Percentiles rank a stretch among this genome's conserved stretches.
Conservation (phyloP, 2,113 vertebrate genomes). For the Narcine bancroftii region DNA sequence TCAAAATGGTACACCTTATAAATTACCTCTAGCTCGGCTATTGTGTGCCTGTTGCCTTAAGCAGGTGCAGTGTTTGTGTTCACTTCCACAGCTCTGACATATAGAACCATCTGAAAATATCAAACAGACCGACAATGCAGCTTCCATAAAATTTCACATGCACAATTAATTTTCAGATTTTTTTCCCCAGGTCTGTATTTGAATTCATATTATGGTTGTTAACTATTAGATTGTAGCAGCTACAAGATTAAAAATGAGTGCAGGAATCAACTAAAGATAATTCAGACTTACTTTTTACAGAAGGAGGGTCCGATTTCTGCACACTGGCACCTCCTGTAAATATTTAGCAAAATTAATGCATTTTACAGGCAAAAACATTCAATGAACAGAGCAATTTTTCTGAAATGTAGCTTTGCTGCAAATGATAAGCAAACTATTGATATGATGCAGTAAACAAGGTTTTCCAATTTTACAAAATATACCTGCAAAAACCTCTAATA, state of each 20-base stretch:
- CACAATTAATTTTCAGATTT: not conserved
- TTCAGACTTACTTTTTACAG: slow-evolving; percentile 30
- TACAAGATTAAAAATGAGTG: too few relatives aligned
- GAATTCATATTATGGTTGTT: too few relatives aligned
- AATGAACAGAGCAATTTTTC: not conserved
- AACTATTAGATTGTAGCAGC: too few relatives aligned
- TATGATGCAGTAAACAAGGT: not conserved
- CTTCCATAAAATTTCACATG: not conserved
- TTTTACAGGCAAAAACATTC: not conserved
- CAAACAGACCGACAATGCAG: not conserved
- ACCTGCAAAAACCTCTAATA: not conserved
- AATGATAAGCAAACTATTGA: not conserved
- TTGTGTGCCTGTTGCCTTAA: slow-evolving; percentile 27
- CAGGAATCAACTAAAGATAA: too few relatives aligned
- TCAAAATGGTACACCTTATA: not conserved
- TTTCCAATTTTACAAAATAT: not conserved
- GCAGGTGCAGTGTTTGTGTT: slow-evolving; percentile 25
- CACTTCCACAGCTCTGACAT: slow-evolving; percentile 32
- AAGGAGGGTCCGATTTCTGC: not conserved
- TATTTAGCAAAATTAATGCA: not conserved
- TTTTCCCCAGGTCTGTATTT: not conserved
- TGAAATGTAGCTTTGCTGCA: not conserved
- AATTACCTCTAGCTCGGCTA: slow-evolving; percentile 34
- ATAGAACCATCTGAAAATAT: slow-evolving; percentile 22
- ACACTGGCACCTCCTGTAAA: slow-evolving; percentile 19